These are phyloP conservation scores for Diadema setosum DNA, from an alignment of 35 echinoderm and acorn worm species.

Conservation along the genomic window DNA sequence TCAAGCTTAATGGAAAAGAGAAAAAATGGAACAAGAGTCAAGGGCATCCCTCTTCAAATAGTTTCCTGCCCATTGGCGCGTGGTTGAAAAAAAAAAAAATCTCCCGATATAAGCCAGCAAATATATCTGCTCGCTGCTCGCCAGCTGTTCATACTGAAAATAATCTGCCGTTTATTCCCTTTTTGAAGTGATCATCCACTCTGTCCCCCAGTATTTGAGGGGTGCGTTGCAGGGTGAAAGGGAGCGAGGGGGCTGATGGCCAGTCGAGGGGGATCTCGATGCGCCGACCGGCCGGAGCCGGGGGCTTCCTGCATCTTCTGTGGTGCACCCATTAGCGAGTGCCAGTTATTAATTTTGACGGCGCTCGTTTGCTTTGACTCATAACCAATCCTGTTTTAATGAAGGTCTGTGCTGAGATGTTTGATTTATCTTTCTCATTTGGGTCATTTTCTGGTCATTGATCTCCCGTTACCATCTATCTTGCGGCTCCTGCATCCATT, in stretches of 20 bases:
- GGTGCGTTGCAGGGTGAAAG: not conserved
- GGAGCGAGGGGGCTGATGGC: not conserved
- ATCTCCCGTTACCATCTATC: not conserved
- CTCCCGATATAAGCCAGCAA: not conserved
- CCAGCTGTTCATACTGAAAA: not conserved
- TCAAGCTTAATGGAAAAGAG: too few species aligned
- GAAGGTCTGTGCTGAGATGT: not conserved
- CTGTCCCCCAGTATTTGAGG: not conserved
- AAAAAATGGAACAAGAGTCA: too few species aligned
- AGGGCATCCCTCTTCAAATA: too few species aligned
- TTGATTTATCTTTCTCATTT: not conserved
- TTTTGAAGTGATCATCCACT: not conserved
- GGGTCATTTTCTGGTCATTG: not conserved
- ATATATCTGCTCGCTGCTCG: not conserved
- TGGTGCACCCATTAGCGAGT: conserved; percentile 2
- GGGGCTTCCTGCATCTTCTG: not conserved
- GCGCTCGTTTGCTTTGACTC: conserved; percentile 22
- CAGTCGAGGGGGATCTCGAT: not conserved
- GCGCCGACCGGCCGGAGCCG: not conserved
- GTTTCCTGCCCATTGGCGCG: not conserved
- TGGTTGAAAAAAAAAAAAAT: not conserved
- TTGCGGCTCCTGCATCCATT: not conserved
- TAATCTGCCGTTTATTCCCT: not conserved
- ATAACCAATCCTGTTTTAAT: conserved; percentile 13
- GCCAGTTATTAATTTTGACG: conserved; percentile 19